phyloP scores from a whole-genome alignment of 2,888 invertebrate species.

The Keiferia lycopersicella region DNA sequence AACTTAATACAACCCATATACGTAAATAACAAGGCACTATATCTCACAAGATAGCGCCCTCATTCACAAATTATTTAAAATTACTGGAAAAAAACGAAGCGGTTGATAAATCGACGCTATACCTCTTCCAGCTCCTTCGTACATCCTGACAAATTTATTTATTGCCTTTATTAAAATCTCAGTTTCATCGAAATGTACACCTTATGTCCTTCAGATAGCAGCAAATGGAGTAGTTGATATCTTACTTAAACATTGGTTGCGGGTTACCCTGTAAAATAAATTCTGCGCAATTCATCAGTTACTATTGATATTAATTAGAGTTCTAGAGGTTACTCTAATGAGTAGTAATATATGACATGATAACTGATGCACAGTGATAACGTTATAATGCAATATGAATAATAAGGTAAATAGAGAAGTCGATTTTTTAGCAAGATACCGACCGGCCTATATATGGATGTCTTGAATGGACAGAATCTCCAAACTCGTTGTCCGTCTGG shows the following conservation, averaged over 20 bases:
- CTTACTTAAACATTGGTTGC: slow-evolving; percentile 36
- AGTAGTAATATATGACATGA: too few relatives aligned
- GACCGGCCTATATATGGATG: too few relatives aligned
- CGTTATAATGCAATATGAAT: too few relatives aligned
- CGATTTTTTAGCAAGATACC: too few relatives aligned
- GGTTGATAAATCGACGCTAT: slow-evolving; percentile 63
- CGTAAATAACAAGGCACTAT: slow-evolving; percentile 57
- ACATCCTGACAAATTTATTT: slow-evolving; percentile 38
- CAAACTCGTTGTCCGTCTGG: too few relatives aligned
- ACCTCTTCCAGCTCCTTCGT: slow-evolving; percentile 49
- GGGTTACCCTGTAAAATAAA: slow-evolving; percentile 51
- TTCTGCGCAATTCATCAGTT: slow-evolving; percentile 25
- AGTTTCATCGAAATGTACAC: slow-evolving; percentile 33
- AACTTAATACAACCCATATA: slow-evolving; percentile 58
- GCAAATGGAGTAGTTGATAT: slow-evolving; percentile 19
- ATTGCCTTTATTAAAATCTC: slow-evolving; percentile 26
- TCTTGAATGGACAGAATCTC: too few relatives aligned
- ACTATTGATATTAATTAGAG: too few relatives aligned
- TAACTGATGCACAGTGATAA: too few relatives aligned
- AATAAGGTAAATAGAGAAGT: too few relatives aligned
- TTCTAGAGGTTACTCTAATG: too few relatives aligned
- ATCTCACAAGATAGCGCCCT: slow-evolving; percentile 54
- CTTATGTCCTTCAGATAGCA: slow-evolving; percentile 33
- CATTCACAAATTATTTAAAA: slow-evolving; percentile 73
- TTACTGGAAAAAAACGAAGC: slow-evolving; percentile 55